A percentile compares a stretch with the other conserved stretches of the same genome.
Evolutionary conservation across 2,888 invertebrate species (phyloP).

Genomic region (Chirona hameri): DNA sequence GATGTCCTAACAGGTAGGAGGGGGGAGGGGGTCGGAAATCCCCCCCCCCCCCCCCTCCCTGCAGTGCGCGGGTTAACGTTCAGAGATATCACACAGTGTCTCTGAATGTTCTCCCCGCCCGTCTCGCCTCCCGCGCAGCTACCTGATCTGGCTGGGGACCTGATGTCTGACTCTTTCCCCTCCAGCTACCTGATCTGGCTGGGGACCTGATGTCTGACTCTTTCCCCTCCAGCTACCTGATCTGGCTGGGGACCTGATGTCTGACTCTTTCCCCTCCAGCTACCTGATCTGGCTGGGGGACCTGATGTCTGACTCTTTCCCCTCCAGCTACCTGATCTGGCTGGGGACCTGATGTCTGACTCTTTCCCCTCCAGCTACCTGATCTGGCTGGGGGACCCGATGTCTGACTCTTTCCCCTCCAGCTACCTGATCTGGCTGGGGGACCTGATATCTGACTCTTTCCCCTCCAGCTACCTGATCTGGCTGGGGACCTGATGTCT

Average conservation of each 20-base stretch:
- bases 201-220: conserved; percentile 64
- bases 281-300: conserved; percentile 93
- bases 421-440: conserved; percentile 90
- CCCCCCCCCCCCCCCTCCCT: too few species aligned
- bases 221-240: conserved; percentile 63
- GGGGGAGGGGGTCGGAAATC: too few species aligned
- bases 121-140: conserved; percentile 52
- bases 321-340: conserved; percentile 78
- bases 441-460: conserved; percentile 59
- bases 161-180: conserved; percentile 50
- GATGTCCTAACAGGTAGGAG: too few species aligned
- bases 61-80: too few species aligned
- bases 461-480: conserved; percentile 67
- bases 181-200: conserved; percentile 83
- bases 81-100: too few species aligned
- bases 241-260: conserved; percentile 84
- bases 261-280: conserved; percentile 49
- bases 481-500: conserved; percentile 80
- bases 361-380: conserved; percentile 60
- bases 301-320: conserved; percentile 51
- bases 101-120: neutral
- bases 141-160: conserved; percentile 90
- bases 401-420: conserved; percentile 31
- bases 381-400: conserved; percentile 90
- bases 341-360: conserved; percentile 69